phyloP scores from a whole-genome alignment of 2,113 vertebrate genomes.

The Chrysochloris asiatica region DNA sequence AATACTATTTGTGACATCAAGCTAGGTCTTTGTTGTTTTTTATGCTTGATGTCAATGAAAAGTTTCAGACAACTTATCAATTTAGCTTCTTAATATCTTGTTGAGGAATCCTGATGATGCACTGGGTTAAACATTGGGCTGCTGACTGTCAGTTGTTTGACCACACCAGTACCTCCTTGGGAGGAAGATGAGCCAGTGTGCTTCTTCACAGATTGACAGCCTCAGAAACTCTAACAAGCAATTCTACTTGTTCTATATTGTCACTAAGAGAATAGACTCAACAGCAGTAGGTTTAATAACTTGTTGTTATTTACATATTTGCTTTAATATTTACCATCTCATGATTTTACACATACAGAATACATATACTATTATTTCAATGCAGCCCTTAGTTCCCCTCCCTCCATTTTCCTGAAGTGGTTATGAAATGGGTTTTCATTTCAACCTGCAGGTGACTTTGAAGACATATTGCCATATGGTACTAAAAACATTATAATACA shows the following conservation, averaged over 20 bases:
- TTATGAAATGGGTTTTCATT: slow-evolving; percentile 74
- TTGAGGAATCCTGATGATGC: background rate
- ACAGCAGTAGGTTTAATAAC: background rate
- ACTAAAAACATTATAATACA: slow-evolving; percentile 82
- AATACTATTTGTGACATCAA: slow-evolving; percentile 37
- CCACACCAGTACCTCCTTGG: too few relatives aligned
- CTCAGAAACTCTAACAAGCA: too few relatives aligned
- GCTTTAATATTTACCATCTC: slow-evolving; percentile 66
- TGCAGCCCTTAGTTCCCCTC: background rate
- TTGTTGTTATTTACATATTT: slow-evolving; percentile 64
- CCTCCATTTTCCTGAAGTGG: slow-evolving; percentile 26
- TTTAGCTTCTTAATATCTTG: slow-evolving; percentile 44
- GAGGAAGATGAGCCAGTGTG: too few relatives aligned
- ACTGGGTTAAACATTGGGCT: too few relatives aligned
- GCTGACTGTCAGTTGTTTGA: too few relatives aligned
- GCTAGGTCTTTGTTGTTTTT: slow-evolving; percentile 7
- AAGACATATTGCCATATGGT: slow-evolving; percentile 85
- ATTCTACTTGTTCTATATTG: too few relatives aligned
- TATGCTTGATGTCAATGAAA: slow-evolving; percentile 60
- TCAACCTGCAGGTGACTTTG: slow-evolving; percentile 84
- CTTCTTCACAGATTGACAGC: too few relatives aligned
- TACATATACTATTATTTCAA: background rate
- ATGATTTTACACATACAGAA: background rate
- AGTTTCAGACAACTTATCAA: slow-evolving; percentile 40
- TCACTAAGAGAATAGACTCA: too few relatives aligned